These are phyloP conservation scores for Galago senegalensis DNA, from an alignment of 2,797 vertebrate species.

Conservation along the genomic window DNA sequence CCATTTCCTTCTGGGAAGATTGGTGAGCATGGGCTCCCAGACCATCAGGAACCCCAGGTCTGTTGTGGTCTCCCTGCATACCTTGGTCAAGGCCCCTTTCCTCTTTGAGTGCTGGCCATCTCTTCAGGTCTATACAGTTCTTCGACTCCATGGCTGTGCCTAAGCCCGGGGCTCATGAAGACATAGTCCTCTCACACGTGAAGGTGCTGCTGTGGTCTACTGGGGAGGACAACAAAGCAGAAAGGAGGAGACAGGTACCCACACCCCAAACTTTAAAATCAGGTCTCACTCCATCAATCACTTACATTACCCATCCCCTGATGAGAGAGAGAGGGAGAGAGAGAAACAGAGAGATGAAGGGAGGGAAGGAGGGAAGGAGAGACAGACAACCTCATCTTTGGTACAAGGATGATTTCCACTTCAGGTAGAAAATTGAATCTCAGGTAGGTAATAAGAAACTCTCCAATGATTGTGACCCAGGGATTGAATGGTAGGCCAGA, in stretches of 20 bases:
- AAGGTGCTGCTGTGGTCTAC: too few relatives aligned
- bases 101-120: fast-evolving
- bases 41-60: fast-evolving
- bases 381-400: background rate
- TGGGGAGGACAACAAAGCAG: fast-evolving
- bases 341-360: fast-evolving
- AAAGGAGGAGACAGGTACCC: too few relatives aligned
- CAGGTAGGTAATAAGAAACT: too few relatives aligned
- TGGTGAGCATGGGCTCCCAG: too few relatives aligned
- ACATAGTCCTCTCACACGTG: background rate
- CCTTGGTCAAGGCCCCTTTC: background rate
- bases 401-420: background rate
- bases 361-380: background rate
- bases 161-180: background rate
- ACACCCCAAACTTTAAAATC: background rate
- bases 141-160: background rate
- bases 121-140: fast-evolving
- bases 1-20: fast-evolving
- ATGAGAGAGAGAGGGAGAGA: background rate
- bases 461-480: background rate
- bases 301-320: fast-evolving
- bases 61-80: fast-evolving
- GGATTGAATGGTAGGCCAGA: too few relatives aligned
- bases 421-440: background rate
- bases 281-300: too few relatives aligned